These are phyloP conservation scores for Limnephilus auricula DNA, from an alignment of 2,888 invertebrate genomes.

Conservation along the genomic window DNA sequence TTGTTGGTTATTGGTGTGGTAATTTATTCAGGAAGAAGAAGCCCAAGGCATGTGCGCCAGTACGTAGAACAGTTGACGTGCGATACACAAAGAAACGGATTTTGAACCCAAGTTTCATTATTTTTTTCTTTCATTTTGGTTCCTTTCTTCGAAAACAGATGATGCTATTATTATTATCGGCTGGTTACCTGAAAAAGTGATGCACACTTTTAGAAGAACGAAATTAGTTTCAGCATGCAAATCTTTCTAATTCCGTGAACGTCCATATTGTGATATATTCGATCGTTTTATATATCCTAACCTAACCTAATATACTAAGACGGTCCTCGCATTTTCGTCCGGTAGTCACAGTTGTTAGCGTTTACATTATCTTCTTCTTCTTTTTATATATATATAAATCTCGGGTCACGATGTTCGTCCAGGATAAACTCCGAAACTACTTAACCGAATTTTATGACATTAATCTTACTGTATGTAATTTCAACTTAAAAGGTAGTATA, in stretches of 20 bases:
- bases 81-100: constrained; percentile 36
- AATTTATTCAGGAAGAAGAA: neutral
- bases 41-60: constrained; percentile 20
- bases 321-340: too few species aligned
- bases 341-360: neutral
- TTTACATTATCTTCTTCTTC: neutral
- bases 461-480: too few species aligned
- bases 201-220: neutral
- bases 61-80: constrained; percentile 38
- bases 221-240: neutral
- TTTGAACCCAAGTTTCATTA: constrained; percentile 8
- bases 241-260: neutral
- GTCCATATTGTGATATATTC: neutral
- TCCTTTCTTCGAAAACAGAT: neutral
- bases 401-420: too few species aligned
- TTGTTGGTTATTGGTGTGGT: neutral
- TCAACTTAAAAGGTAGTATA: too few species aligned
- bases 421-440: too few species aligned
- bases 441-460: too few species aligned
- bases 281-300: neutral
- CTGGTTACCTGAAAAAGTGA: neutral
- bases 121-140: constrained; percentile 9
- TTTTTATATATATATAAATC: too few species aligned
- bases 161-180: neutral
- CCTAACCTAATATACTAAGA: neutral